These are phyloP conservation scores for Brachyptera risi DNA, from an alignment of 2,888 invertebrate genomes.

Conservation along the genomic window DNA sequence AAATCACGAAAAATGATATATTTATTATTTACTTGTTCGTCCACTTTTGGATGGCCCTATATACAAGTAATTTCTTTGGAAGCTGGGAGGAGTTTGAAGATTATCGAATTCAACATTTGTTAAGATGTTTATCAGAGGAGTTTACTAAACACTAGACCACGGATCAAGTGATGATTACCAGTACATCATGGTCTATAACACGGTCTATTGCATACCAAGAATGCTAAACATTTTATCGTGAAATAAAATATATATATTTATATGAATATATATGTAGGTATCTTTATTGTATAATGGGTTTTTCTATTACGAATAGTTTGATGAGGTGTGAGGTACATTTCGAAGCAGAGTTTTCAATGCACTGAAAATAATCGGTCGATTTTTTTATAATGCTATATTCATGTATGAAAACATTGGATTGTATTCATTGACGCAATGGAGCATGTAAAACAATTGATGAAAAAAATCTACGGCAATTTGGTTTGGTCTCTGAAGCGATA, in stretches of 20 bases:
- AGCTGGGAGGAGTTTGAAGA: too few relatives aligned
- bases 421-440: neutral
- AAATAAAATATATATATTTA: neutral
- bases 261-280: too few relatives aligned
- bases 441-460: neutral
- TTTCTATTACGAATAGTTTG: too few relatives aligned
- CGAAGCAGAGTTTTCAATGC: neutral
- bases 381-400: neutral
- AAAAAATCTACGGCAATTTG: neutral
- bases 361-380: neutral
- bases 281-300: too few relatives aligned
- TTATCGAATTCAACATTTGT: neutral
- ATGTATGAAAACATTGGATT: neutral
- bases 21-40: too few relatives aligned
- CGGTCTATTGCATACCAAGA: neutral
- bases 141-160: conserved; percentile 9
- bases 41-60: too few relatives aligned
- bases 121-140: neutral
- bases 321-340: too few relatives aligned
- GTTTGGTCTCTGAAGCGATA: too few relatives aligned
- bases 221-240: conserved; percentile 1
- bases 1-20: too few relatives aligned
- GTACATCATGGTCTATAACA: too few relatives aligned
- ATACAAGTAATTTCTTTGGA: too few relatives aligned
- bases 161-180: neutral